These are phyloP conservation scores for Cyanoderma ruficeps DNA, from an alignment of 2,113 vertebrate species.

Conservation along the genomic window DNA sequence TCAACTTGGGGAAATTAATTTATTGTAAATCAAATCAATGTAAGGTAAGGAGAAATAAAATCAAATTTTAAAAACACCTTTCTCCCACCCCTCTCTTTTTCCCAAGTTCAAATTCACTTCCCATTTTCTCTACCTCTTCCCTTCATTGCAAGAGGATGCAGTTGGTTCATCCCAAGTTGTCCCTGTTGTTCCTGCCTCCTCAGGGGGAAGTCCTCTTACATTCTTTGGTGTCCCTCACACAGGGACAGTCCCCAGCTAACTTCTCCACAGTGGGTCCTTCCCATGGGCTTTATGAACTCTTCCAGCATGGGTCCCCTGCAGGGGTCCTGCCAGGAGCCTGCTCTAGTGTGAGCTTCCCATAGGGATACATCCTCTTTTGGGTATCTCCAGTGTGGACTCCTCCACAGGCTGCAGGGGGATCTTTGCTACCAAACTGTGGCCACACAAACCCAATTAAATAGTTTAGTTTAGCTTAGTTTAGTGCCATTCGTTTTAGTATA, in stretches of 20 bases:
- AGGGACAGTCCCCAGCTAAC: neutral
- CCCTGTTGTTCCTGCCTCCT: neutral
- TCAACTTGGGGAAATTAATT: neutral
- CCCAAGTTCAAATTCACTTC: neutral
- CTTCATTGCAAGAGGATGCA: rapidly evolving
- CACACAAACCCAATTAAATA: neutral
- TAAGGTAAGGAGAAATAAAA: neutral
- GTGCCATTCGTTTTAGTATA: neutral
- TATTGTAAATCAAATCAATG: neutral
- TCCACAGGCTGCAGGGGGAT: neutral
- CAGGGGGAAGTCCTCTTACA: neutral
- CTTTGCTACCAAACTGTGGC: neutral
- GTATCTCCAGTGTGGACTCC: neutral
- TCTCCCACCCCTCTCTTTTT: neutral
- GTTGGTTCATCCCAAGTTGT: neutral
- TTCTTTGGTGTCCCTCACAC: neutral
- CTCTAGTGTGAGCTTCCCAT: neutral
- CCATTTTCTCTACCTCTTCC: neutral
- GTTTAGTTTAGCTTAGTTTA: neutral
- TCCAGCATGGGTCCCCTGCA: neutral
- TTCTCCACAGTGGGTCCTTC: neutral
- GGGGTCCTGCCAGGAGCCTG: neutral
- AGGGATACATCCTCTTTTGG: neutral
- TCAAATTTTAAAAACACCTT: neutral
- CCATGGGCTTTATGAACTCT: neutral